Conservation (phyloP, 2,888 invertebrate species). For the Melinopterus prodromus region DNA sequence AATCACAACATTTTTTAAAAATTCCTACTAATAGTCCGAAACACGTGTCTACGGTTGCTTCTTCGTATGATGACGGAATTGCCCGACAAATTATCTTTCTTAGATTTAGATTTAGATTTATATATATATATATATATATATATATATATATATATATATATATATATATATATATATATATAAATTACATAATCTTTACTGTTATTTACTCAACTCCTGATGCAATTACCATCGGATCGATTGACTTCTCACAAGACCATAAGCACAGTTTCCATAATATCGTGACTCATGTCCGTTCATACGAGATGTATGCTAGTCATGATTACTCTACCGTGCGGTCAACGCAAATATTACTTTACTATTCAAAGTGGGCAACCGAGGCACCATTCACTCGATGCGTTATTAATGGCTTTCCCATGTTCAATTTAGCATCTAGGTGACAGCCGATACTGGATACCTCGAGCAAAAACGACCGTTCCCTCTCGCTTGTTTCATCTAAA, state of each 20-base stretch:
- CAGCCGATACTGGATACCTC: neutral
- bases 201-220: neutral
- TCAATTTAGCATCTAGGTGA: slow-evolving; percentile 7
- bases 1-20: no score
- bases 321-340: slow-evolving; percentile 4
- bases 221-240: neutral
- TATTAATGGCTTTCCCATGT: slow-evolving; percentile 13
- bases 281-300: neutral
- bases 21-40: no score
- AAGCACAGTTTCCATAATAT: neutral
- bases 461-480: neutral
- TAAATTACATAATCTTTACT: no score
- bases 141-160: no score
- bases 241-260: neutral
- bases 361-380: neutral
- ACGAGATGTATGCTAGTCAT: neutral
- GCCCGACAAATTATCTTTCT: no score
- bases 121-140: no score
- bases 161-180: no score
- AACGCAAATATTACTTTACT: neutral
- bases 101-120: no score
- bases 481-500: neutral
- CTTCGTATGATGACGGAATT: no score
- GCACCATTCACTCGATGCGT: neutral
- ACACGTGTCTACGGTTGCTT: no score